Conservation (phyloP, 30 jellyfish, hydroid and myxozoan species). For the Aurelia coerulea region DNA sequence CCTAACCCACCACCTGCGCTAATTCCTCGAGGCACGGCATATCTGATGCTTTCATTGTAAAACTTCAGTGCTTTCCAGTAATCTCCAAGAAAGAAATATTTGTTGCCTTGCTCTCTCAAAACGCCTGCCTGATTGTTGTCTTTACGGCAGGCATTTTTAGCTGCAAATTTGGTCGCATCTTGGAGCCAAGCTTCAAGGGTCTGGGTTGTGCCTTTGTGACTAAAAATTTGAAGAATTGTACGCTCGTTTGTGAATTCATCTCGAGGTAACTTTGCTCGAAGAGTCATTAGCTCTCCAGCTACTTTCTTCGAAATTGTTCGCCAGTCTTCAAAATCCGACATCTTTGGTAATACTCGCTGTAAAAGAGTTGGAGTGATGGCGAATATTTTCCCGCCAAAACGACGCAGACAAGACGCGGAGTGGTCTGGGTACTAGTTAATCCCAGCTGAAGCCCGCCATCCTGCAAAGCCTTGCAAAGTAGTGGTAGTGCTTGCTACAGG, state of each 20-base stretch:
- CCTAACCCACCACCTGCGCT: not conserved
- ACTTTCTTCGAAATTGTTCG: too few species aligned
- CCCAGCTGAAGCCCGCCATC: not conserved
- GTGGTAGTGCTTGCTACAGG: too few species aligned
- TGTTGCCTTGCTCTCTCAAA: constrained; percentile 67
- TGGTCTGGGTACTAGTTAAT: too few species aligned
- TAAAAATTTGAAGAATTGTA: not conserved
- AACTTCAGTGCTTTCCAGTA: constrained; percentile 68
- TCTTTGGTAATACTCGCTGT: too few species aligned
- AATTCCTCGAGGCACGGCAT: constrained; percentile 16
- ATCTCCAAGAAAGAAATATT: constrained; percentile 39
- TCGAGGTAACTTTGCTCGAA: too few species aligned
- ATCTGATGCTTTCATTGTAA: constrained; percentile 69
- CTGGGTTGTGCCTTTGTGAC: not conserved
- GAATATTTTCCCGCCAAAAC: too few species aligned
- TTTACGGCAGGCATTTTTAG: constrained; percentile 20
- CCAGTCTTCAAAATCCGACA: too few species aligned
- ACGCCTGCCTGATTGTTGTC: constrained; percentile 19
- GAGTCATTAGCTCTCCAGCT: too few species aligned
- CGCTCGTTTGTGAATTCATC: too few species aligned
- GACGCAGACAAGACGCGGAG: too few species aligned
- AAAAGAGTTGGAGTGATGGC: too few species aligned
- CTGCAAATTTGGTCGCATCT: not conserved
- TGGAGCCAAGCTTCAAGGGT: constrained; percentile 3
- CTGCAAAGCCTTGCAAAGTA: not conserved